Evolutionary conservation across 2,888 invertebrate genomes (phyloP).

Genomic region (Sepiola atlantica): DNA sequence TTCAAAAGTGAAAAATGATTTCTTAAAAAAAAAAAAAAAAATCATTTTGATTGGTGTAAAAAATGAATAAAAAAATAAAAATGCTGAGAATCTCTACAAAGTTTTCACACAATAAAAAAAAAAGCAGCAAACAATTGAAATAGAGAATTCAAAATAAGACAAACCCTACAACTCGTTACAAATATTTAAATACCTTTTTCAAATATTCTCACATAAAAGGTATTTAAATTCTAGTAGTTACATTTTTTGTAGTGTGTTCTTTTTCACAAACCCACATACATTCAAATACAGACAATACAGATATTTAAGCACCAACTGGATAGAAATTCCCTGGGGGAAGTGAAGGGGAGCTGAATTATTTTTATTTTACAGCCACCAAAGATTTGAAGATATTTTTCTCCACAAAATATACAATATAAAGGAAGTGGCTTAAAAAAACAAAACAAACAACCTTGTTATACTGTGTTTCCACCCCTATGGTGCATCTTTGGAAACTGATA

Average conservation of each 20-base stretch:
- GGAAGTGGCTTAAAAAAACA: background rate
- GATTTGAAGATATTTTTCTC: background rate
- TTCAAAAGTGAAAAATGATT: slow-evolving; percentile 36
- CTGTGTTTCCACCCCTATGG: background rate
- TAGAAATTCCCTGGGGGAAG: background rate
- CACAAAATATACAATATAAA: background rate
- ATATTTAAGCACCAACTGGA: slow-evolving; percentile 2
- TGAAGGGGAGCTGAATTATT: background rate
- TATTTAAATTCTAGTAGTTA: background rate
- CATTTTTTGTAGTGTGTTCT: background rate
- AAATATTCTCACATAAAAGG: background rate
- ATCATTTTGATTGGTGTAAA: background rate
- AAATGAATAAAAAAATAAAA: slow-evolving; percentile 32
- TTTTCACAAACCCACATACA: background rate
- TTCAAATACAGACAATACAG: background rate
- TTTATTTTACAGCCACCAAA: background rate
- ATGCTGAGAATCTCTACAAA: slow-evolving; percentile 34
- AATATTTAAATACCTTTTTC: background rate
- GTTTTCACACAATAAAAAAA: background rate
- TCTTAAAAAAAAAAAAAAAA: background rate
- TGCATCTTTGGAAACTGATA: background rate
- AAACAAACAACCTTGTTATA: background rate
- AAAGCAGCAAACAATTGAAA: background rate
- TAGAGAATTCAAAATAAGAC: background rate
- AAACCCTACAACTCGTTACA: background rate